A percentile compares a stretch with the other conserved stretches of the same genome.
Evolutionary conservation across 2,888 invertebrate genomes (phyloP).

Genomic region (Falcaria lacertinaria): DNA sequence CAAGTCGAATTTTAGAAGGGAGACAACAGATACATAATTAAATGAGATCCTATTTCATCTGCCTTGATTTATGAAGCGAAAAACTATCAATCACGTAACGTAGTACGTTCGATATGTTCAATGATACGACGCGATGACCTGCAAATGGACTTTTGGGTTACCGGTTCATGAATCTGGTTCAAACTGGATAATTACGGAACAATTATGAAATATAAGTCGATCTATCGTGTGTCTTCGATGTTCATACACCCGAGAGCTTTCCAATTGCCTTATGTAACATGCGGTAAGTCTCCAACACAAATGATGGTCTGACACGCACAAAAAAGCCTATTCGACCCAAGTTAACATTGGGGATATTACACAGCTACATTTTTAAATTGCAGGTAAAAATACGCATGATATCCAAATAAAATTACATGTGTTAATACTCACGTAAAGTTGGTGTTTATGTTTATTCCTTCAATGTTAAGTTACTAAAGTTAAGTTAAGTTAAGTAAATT

Average conservation of each 20-base stretch:
- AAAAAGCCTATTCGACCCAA: conserved; percentile 32
- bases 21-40: neutral
- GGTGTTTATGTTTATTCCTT: no score
- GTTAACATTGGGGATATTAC: conserved; percentile 26
- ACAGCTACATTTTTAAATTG: no score
- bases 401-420: no score
- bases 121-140: conserved; percentile 11
- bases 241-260: conserved; percentile 30
- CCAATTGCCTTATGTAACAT: conserved; percentile 45
- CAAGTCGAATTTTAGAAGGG: neutral
- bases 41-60: conserved; percentile 6
- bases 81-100: conserved; percentile 32
- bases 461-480: no score
- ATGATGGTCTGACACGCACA: conserved; percentile 33
- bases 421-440: no score
- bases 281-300: conserved; percentile 30
- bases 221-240: conserved; percentile 34
- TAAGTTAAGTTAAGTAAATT: no score
- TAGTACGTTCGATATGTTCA: conserved; percentile 24
- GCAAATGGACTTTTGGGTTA: conserved; percentile 44
- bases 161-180: conserved; percentile 43
- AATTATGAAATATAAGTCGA: conserved; percentile 51
- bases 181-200: conserved; percentile 45
- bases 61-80: conserved; percentile 18
- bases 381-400: conserved; percentile 38